Evolutionary conservation across 2,113 vertebrate species (phyloP).

Genomic region (Amphiprion ocellaris): DNA sequence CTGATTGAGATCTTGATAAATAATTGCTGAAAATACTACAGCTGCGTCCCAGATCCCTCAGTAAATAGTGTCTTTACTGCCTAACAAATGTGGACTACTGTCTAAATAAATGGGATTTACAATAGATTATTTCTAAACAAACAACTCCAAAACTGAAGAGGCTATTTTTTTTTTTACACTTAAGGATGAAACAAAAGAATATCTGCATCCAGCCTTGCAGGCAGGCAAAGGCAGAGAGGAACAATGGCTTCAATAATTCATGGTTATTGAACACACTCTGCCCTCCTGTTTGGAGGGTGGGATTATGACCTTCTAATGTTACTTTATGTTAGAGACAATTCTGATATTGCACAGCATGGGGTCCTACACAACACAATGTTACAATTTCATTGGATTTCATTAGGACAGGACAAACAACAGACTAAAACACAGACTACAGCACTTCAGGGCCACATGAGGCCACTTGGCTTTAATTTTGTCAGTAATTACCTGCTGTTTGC

Average conservation of each 20-base stretch:
- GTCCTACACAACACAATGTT: not conserved
- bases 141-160: conserved; percentile 1
- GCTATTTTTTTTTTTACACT: not conserved
- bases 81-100: not conserved
- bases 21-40: no score
- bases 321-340: conserved; percentile 17
- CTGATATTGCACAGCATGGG: not conserved
- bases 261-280: conserved; percentile 55
- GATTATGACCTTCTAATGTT: conserved; percentile 55
- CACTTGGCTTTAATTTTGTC: conserved; percentile 21
- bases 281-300: conserved; percentile 8
- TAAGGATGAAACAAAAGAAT: conserved; percentile 16
- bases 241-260: conserved; percentile 78
- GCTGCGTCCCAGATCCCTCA: no score
- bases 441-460: conserved; percentile 24
- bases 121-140: conserved; percentile 14
- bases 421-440: not conserved
- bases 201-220: conserved; percentile 18
- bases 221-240: conserved; percentile 43
- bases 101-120: not conserved
- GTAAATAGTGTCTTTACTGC: no score
- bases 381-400: conserved; percentile 14
- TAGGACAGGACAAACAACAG: not conserved
- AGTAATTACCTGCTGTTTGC: conserved; percentile 36
- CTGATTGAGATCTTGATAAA: no score